phyloP scores from a whole-genome alignment of 1,140 invertebrate species.

The Holotrichia oblita region DNA sequence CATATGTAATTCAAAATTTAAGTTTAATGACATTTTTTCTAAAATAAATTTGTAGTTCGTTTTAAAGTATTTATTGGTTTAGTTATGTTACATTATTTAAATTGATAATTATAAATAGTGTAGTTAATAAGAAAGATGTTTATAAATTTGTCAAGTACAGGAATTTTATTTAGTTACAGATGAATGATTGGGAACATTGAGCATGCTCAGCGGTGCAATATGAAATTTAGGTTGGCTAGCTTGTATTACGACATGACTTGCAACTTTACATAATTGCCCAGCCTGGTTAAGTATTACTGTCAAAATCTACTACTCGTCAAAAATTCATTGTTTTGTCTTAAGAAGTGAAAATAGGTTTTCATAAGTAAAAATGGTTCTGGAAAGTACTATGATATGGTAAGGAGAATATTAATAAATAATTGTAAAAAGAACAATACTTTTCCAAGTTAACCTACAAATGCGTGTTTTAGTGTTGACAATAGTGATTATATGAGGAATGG shows the following conservation, averaged over 20 bases:
- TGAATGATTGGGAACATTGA: too few relatives aligned
- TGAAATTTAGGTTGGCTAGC: not conserved
- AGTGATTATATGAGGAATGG: slow-evolving; percentile 99
- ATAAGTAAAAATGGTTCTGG: slow-evolving; percentile 85
- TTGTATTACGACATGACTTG: not conserved
- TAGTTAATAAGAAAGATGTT: too few relatives aligned
- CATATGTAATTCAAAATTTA: too few relatives aligned
- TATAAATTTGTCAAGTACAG: too few relatives aligned
- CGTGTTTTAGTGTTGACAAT: slow-evolving; percentile 89
- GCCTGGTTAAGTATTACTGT: not conserved
- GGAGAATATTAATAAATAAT: slow-evolving; percentile 43
- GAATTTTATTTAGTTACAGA: too few relatives aligned
- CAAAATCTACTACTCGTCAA: slow-evolving; percentile 31
- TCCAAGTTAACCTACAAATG: slow-evolving; percentile 21
- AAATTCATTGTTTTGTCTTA: slow-evolving; percentile 33
- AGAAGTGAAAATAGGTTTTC: not conserved
- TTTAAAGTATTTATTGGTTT: too few relatives aligned
- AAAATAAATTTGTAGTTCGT: too few relatives aligned
- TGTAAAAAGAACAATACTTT: slow-evolving; percentile 21
- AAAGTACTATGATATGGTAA: slow-evolving; percentile 98
- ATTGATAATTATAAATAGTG: too few relatives aligned
- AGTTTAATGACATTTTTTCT: too few relatives aligned
- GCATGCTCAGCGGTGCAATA: too few relatives aligned
- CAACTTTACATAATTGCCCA: slow-evolving; percentile 7
- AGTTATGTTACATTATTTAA: too few relatives aligned